phyloP scores from a whole-genome alignment of 2,888 invertebrate species.

The Taenaris catops region DNA sequence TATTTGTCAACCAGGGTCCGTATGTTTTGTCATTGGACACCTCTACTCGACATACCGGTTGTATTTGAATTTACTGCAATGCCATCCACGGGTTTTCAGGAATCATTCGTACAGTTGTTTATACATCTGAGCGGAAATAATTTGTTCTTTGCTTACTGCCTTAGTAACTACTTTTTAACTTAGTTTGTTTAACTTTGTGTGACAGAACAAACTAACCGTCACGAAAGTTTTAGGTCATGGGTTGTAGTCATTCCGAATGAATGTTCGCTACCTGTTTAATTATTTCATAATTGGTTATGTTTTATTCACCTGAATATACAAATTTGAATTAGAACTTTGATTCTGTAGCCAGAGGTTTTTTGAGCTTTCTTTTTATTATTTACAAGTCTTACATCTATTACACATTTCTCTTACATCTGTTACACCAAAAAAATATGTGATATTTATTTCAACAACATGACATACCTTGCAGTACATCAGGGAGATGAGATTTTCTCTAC shows the following conservation, averaged over 20 bases:
- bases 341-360: too few species aligned
- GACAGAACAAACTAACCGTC: too few species aligned
- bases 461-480: too few species aligned
- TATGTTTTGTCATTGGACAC: conserved; percentile 74
- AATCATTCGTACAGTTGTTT: conserved; percentile 35
- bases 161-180: conserved; percentile 2
- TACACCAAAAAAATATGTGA: too few species aligned
- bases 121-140: conserved; percentile 34
- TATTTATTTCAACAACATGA: too few species aligned
- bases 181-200: conserved; percentile 3
- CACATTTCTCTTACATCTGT: too few species aligned
- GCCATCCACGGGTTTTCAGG: conserved; percentile 53
- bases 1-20: conserved; percentile 74
- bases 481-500: too few species aligned
- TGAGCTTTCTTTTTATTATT: too few species aligned
- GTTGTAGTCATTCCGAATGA: neutral
- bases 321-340: too few species aligned
- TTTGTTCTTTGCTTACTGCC: conserved; percentile 15
- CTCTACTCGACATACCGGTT: conserved; percentile 61
- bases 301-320: too few species aligned
- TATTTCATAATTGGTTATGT: too few species aligned
- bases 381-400: too few species aligned
- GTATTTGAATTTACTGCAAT: conserved; percentile 62
- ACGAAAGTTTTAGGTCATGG: neutral
- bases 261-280: neutral